These are phyloP conservation scores for Euzophera pinguis DNA, from an alignment of 2,888 invertebrate species.

Conservation along the genomic window DNA sequence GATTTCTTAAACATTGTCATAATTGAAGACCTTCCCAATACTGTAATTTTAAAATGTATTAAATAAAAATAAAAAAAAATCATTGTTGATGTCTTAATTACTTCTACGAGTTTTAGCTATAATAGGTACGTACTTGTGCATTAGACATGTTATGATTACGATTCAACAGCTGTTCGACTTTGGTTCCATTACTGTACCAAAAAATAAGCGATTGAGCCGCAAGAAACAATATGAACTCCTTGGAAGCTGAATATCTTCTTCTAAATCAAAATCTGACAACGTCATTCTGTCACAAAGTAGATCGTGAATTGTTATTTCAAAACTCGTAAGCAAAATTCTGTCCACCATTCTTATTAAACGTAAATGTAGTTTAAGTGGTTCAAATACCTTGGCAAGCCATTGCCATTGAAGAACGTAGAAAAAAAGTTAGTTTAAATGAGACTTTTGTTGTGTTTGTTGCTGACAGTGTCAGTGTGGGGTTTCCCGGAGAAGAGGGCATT, in stretches of 20 bases:
- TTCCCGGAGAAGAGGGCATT: conserved; percentile 44
- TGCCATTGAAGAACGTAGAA: conserved; percentile 38
- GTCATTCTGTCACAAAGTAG: conserved; percentile 39
- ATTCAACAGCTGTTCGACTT: no score
- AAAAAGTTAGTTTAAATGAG: conserved; percentile 53
- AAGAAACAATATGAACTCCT: neutral
- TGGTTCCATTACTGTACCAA: no score
- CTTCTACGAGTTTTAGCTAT: no score
- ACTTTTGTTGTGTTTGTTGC: conserved; percentile 45
- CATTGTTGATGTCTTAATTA: no score
- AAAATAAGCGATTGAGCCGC: no score
- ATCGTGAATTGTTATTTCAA: conserved; percentile 56
- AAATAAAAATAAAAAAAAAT: no score
- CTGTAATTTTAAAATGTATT: no score
- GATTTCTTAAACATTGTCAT: no score
- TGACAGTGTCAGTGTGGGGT: conserved; percentile 56
- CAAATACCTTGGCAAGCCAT: conserved; percentile 34
- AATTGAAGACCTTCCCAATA: no score
- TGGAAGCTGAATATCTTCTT: conserved; percentile 13
- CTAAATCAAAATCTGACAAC: conserved; percentile 33
- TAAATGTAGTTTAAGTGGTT: conserved; percentile 35
- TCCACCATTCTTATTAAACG: conserved; percentile 41
- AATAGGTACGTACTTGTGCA: no score
- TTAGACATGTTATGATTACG: no score
- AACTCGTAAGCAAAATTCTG: conserved; percentile 37